Evolutionary conservation across 2,888 invertebrate genomes (phyloP), one percentile per base, ranked within the genome.

Genomic region (Trilocha varians): DNA sequence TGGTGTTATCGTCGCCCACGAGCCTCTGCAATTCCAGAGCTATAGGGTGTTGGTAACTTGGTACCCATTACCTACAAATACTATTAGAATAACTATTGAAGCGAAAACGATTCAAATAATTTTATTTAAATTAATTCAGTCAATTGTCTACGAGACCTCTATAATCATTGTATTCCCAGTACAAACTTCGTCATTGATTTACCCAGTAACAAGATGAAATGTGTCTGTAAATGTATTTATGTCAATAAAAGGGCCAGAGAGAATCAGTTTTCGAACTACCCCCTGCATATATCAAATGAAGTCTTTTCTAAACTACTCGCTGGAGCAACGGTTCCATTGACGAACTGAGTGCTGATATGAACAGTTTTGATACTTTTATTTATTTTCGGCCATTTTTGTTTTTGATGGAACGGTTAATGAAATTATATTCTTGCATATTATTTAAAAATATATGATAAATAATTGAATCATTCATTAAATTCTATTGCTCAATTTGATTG

Each of bases 281-380:
- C 78, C 72, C 67, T 57, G 63, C 66, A 69, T 78, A 78, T 70
- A 74, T 78, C 67, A 77, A 78, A 78, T 80, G 79, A 79, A 82
- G 75, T 78, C 75, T 77, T 80, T 63, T 78, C 74, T 75, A 71
- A 78, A 80, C 79, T 82, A 82, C 77, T 72, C 75, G 69, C 62
- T 69, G 64, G 71, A 72, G 77, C 65, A 67, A 63, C 70, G 71
- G 69, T 74, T 78, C 78, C 64, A 76, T 74, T 76, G 73, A 71
- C 61, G 70, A 70, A 64, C 61, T 62, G 46, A 63, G 46, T 61
- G 72, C 51, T 36, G 40, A 56, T 43, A 32, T 16, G 3, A 52
- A 15, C 1, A 2, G 35, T 56, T 41, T 69, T 61, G 70, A 59
- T 65, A 51, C 42, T 59, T 47, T 46, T 45, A 48, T 45, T 47